Percentiles rank a stretch among this genome's conserved stretches.
Evolutionary conservation across 2,113 vertebrate genomes (phyloP).

Genomic region (Strix aluco): DNA sequence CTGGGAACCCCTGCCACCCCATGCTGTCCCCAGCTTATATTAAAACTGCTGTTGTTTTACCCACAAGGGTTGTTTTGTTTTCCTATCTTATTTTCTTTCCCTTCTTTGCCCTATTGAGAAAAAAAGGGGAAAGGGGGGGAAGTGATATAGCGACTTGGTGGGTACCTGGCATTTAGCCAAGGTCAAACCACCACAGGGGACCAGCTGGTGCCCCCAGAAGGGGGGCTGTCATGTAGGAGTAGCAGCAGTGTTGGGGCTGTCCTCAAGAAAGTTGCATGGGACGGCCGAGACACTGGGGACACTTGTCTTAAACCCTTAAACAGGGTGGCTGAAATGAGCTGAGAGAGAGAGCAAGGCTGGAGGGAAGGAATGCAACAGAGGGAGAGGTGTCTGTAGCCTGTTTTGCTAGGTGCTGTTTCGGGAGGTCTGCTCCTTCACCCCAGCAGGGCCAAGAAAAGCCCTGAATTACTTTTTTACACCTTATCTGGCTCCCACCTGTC

Average conservation of each 20-base stretch:
- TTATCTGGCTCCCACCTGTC: background rate
- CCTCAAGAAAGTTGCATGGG: background rate
- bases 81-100: no score
- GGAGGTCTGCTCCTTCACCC: background rate
- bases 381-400: background rate
- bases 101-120: no score
- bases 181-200: no score
- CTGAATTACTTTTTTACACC: background rate
- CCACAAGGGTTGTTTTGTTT: no score
- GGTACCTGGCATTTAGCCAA: no score
- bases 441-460: background rate
- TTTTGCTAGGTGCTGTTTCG: background rate
- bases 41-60: no score
- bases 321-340: background rate
- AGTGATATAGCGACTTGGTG: no score
- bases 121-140: no score
- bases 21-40: background rate
- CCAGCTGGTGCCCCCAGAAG: background rate
- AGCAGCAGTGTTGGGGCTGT: background rate
- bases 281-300: background rate
- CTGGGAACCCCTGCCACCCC: background rate
- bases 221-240: background rate
- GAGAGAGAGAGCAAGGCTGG: background rate
- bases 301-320: background rate
- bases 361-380: background rate